Base-by-base conservation (phyloP, 2,797 vertebrate species). In the Muraenolepis orangiensis region DNA sequence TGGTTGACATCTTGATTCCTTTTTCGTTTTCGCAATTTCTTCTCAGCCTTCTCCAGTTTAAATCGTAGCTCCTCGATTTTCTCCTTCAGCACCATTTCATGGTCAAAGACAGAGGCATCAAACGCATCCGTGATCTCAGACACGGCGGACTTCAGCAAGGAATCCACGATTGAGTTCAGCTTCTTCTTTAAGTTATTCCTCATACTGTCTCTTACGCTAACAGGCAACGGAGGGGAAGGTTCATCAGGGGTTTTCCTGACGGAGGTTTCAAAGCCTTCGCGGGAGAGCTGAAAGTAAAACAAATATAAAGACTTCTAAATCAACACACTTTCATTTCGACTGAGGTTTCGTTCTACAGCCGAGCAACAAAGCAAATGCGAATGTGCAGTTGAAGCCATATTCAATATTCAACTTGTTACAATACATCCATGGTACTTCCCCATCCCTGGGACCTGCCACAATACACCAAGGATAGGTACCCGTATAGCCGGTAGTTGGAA, bases 61-160 rank as follows among this genome's bases (percentile, higher is more conserved):
- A 80, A 51, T 79, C 83, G 89, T 1, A 92, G 88, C 0, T 90
- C 88, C 42, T 90, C 86, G 69, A 72, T 81, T 79, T 84, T 90
- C 28, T 84, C 85, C 0, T 2, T 72, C 66, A 93, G 66, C 76
- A 91, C 87, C 76, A 78, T 34, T 8, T 86, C 86, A 75, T 90
- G 87, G 68, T 85, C 81, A 14, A 74, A 73, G 0, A 92, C 64
- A 14, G 81, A 87, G 66, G 69, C 77, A 74, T 92, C 91, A 78
- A 92, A 92, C 71, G 92, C 84, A 12, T 46, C 75, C 34, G 87
- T 87, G 36, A 92, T 78, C 67, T 93, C 89, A 66, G 74, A 76
- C 75, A 90, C 73, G 0, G 89, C 80, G 7, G 51, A 84, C 66
- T 70, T 86, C 42, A 91, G 66, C 29, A 88, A 11, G 0, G 81